Evolutionary conservation across 2,888 invertebrate species (phyloP).

Genomic region (Daptonema setosum): DNA sequence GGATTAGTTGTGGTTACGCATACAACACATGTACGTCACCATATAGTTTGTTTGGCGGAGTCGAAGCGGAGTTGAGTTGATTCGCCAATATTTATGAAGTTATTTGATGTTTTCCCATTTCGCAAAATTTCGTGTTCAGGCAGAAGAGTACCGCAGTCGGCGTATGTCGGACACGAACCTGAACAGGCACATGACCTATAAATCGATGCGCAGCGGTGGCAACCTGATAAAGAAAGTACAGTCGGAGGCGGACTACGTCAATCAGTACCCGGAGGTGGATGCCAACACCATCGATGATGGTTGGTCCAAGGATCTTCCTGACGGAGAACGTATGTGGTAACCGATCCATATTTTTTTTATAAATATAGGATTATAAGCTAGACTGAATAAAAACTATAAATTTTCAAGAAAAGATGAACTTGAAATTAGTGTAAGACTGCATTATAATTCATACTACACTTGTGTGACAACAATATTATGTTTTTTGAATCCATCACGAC

Average conservation of each 20-base stretch:
- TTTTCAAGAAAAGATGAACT: too few species aligned
- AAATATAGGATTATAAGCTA: neutral
- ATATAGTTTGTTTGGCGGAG: too few species aligned
- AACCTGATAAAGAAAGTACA: conserved; percentile 16
- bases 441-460: too few species aligned
- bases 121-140: conserved; percentile 1
- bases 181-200: neutral
- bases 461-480: too few species aligned
- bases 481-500: too few species aligned
- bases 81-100: too few species aligned
- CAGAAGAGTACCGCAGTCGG: conserved; percentile 9
- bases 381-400: too few species aligned
- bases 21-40: too few species aligned
- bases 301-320: conserved; percentile 10
- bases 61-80: too few species aligned
- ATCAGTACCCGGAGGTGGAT: conserved; percentile 27
- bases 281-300: conserved; percentile 20
- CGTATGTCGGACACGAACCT: conserved; percentile 26
- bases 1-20: too few species aligned
- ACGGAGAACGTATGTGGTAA: neutral
- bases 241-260: conserved; percentile 23
- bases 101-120: neutral
- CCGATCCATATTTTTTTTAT: neutral
- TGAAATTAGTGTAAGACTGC: too few species aligned
- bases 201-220: neutral